Base-by-base conservation (phyloP, 2,113 vertebrate species). In the Crotophaga sulcirostris region DNA sequence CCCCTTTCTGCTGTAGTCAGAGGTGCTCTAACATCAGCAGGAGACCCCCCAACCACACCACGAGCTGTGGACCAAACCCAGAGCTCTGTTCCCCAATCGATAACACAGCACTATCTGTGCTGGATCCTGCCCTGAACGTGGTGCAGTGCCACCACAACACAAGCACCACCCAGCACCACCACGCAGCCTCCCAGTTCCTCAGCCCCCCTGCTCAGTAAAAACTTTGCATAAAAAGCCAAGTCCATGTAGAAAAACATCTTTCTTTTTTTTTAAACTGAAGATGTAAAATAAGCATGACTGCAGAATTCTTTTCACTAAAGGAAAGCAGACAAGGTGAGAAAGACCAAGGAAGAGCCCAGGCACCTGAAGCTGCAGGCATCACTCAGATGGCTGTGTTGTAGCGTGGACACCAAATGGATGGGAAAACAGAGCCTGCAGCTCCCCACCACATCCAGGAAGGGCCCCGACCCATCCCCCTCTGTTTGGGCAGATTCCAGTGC, bases 51-150 rank as follows among this genome's bases (percentile, higher is more conserved):
- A 49, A 0, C 10, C 45, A 28, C 47, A 16, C 3, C 26, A 52
- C 36, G 74, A 76, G 75, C 75, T 19, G 1, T 21, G 18, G 54
- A 24, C 52, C 29, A 34, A 74, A 79, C 49, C 44, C 47, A 38
- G 31, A 25, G 62, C 17, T 17, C 62, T 49, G 6, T 11, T 38
- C 67, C 66, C 15, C 54, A 84, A 34, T 38, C 55, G 49, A 5
- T 1, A 2, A 4, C 4, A 9, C 38, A 21, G 64, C 59, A 60
- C 67, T 36, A 0, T 10, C 47, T 4, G 49, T 3, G 56, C 7
- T 1, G 6, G 59, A 38, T 47, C 47, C 60, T 55, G 36, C 18
- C 38, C 49, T 1, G 2, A 18, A 66, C 0, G 6, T 6, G 15
- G 49, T 1, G 25, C 29, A 6, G 13, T 16, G 51, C 45, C 13